Evolutionary conservation across 2,797 vertebrate genomes (phyloP).

Genomic region (Eulemur rubriventer): DNA sequence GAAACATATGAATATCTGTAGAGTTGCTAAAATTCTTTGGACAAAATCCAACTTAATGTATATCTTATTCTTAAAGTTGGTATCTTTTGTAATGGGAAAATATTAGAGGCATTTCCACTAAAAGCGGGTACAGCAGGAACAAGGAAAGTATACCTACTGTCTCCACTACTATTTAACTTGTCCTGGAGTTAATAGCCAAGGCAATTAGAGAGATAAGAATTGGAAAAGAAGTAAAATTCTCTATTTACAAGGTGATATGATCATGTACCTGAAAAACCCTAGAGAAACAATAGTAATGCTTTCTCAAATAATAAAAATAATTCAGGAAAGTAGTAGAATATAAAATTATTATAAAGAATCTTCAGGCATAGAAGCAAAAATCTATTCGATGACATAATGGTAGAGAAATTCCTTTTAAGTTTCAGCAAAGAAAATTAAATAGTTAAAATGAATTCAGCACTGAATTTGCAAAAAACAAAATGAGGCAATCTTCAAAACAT

Average conservation of each 20-base stretch:
- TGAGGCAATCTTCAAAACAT: neutral
- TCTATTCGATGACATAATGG: neutral
- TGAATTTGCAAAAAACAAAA: neutral
- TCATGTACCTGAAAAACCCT: neutral
- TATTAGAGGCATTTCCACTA: neutral
- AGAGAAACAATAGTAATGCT: neutral
- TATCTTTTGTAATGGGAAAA: neutral
- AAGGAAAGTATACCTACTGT: neutral
- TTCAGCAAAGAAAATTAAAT: neutral
- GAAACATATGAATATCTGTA: neutral
- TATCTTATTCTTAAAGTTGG: neutral
- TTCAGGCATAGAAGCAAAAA: neutral
- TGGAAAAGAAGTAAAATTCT: slow-evolving; percentile 10
- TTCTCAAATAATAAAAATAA: neutral
- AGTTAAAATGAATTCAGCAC: neutral
- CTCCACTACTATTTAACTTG: neutral
- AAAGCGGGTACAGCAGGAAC: neutral
- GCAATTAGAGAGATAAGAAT: neutral
- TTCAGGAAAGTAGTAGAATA: neutral
- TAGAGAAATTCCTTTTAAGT: neutral
- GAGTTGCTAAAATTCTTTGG: neutral
- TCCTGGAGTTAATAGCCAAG: neutral
- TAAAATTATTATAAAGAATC: slow-evolving; percentile 15
- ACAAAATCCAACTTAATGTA: neutral
- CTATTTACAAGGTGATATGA: neutral